Evolutionary conservation across 2,888 invertebrate species (phyloP).

Genomic region (Bunonema sp.): DNA sequence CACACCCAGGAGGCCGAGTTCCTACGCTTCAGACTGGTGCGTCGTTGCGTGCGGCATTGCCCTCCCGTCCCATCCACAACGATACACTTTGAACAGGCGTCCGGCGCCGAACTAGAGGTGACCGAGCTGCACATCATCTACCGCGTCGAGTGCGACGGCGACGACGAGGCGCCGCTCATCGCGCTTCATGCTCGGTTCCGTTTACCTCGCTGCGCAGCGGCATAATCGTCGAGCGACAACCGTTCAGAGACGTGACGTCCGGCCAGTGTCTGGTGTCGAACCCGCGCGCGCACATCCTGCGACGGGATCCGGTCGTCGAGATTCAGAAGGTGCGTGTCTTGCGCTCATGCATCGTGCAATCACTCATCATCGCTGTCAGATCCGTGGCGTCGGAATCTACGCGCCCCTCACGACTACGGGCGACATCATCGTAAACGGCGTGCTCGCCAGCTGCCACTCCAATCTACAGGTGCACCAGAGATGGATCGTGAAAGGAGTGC

Average conservation of each 20-base stretch:
- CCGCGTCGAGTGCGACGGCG: slow-evolving; percentile 16
- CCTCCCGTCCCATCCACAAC: no score
- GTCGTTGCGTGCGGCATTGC: background rate
- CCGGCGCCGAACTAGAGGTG: slow-evolving; percentile 16
- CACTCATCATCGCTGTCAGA: slow-evolving; percentile 6
- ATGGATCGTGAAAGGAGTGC: background rate
- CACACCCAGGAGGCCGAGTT: slow-evolving; percentile 24
- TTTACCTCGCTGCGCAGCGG: slow-evolving; percentile 15
- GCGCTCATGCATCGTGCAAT: no score
- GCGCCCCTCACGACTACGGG: slow-evolving; percentile 34
- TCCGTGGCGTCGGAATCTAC: slow-evolving; percentile 25
- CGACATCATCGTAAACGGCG: slow-evolving; percentile 36
- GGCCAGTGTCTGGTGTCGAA: no score
- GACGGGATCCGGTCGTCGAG: no score
- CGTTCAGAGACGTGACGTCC: no score
- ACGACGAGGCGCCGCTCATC: slow-evolving; percentile 5
- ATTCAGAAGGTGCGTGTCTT: background rate
- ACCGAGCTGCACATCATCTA: slow-evolving; percentile 37
- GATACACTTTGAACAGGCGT: no score
- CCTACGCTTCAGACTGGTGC: slow-evolving; percentile 17
- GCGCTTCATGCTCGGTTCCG: slow-evolving; percentile 23
- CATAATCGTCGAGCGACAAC: no score
- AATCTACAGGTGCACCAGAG: slow-evolving; percentile 17
- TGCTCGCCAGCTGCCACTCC: slow-evolving; percentile 37
- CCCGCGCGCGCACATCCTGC: no score